These are phyloP conservation scores for Xerus inauris DNA, from an alignment of 2,113 vertebrate species.

Conservation along the genomic window DNA sequence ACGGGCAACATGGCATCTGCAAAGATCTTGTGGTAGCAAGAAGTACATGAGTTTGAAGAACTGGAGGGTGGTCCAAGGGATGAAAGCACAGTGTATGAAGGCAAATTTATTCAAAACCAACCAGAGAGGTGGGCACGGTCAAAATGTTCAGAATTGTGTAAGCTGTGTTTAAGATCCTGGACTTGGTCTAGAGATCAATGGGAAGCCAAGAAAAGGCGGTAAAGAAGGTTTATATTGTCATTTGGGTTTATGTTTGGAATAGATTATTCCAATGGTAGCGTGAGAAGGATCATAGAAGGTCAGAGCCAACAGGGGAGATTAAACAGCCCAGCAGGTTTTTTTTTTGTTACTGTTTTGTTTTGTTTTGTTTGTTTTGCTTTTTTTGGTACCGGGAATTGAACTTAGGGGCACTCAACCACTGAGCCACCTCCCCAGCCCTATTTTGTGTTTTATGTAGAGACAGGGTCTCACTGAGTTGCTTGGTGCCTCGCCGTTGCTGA, in stretches of 20 bases:
- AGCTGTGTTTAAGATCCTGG: not conserved
- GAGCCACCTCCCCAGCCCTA: no score
- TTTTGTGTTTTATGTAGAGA: no score
- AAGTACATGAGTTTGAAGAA: not conserved
- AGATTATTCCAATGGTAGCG: not conserved
- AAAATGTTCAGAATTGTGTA: not conserved
- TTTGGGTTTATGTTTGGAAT: slow-evolving; percentile 9
- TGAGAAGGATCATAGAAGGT: not conserved
- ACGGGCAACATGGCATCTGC: not conserved
- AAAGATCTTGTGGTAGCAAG: not conserved
- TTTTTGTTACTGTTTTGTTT: no score
- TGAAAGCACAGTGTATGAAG: not conserved
- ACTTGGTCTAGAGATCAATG: not conserved
- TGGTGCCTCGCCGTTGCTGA: no score
- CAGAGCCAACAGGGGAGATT: not conserved
- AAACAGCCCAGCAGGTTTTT: not conserved
- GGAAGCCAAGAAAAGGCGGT: not conserved
- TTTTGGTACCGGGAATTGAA: no score
- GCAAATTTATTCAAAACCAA: not conserved
- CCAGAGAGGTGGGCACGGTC: not conserved
- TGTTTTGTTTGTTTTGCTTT: no score
- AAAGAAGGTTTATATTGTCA: not conserved
- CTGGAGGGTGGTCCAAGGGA: not conserved
- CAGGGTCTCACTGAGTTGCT: no score
- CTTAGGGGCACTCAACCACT: no score